Percentiles rank a stretch among this genome's conserved stretches.
These are phyloP conservation scores for Sebastolobus alascanus DNA, from an alignment of 2,797 vertebrate genomes.

Conservation along the genomic window DNA sequence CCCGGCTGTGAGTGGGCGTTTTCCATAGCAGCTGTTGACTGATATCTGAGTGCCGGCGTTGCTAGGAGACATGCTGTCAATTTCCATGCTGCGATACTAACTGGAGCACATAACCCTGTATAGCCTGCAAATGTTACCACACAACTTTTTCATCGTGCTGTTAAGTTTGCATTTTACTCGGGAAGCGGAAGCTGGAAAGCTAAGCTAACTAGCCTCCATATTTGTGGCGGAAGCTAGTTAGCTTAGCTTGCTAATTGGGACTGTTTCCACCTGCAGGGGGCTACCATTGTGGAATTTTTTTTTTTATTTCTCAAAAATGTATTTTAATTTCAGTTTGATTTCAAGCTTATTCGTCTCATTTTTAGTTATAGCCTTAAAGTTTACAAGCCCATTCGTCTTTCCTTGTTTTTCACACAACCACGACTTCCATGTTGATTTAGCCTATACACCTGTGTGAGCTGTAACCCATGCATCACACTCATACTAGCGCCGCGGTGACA, in stretches of 20 bases:
- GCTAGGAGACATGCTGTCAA: neutral
- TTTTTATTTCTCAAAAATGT: neutral
- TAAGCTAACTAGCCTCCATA: no score
- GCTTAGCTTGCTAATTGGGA: neutral
- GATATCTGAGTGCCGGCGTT: neutral
- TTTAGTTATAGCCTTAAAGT: neutral
- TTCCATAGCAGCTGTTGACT: neutral
- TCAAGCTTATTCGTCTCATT: neutral
- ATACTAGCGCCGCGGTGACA: neutral
- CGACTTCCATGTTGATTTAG: constrained; percentile 16
- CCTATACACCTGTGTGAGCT: constrained; percentile 33
- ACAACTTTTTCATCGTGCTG: neutral
- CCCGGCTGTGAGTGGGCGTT: neutral
- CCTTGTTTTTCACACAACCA: neutral
- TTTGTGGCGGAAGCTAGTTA: neutral
- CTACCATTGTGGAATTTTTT: neutral
- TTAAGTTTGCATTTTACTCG: no score
- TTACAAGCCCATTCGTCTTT: neutral
- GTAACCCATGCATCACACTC: constrained; percentile 41
- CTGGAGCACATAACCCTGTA: neutral
- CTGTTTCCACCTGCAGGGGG: neutral
- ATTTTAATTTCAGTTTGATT: neutral
- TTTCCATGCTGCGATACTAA: neutral
- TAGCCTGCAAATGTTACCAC: neutral
- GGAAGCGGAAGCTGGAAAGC: neutral